These are phyloP conservation scores for Patiria miniata DNA, from an alignment of 35 echinoderm and acorn worm species.

Conservation along the genomic window DNA sequence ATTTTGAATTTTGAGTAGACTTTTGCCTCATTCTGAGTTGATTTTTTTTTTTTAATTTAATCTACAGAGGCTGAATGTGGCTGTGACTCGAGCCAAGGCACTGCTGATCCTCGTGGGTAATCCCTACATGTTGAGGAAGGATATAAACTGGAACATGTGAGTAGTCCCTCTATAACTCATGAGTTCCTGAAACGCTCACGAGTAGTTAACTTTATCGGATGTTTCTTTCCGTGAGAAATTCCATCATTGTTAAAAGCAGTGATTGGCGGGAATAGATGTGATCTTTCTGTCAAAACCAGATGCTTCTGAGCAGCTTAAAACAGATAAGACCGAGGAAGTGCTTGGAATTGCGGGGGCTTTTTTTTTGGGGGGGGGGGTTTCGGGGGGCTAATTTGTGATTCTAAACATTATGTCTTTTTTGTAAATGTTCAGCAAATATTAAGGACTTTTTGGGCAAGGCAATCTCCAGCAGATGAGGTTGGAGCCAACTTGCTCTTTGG, in stretches of 20 bases:
- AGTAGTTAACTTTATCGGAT: no score
- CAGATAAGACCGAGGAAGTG: background rate
- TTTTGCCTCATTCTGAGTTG: no score
- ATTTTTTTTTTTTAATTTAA: background rate
- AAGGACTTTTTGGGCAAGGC: background rate
- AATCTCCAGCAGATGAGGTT: no score
- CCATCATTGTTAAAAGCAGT: background rate
- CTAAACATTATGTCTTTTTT: no score
- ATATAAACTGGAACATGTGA: constrained; percentile 91
- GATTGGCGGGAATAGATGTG: background rate
- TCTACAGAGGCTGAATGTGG: constrained; percentile 84
- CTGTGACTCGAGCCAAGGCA: constrained; percentile 84
- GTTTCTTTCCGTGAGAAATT: background rate
- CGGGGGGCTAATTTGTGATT: no score
- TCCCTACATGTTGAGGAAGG: constrained; percentile 88
- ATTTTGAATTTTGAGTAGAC: background rate
- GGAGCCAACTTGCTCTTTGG: no score
- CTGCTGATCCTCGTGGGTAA: constrained; percentile 81
- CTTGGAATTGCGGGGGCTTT: no score
- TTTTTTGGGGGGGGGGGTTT: no score
- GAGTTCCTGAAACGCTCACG: background rate
- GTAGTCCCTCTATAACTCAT: constrained; percentile 15
- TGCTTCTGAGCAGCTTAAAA: background rate
- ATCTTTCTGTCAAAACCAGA: background rate
- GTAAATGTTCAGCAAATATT: background rate